These are phyloP conservation scores for Apostichopus leukothele DNA, from an alignment of 53 echinoderm and acorn worm species.

Conservation along the genomic window DNA sequence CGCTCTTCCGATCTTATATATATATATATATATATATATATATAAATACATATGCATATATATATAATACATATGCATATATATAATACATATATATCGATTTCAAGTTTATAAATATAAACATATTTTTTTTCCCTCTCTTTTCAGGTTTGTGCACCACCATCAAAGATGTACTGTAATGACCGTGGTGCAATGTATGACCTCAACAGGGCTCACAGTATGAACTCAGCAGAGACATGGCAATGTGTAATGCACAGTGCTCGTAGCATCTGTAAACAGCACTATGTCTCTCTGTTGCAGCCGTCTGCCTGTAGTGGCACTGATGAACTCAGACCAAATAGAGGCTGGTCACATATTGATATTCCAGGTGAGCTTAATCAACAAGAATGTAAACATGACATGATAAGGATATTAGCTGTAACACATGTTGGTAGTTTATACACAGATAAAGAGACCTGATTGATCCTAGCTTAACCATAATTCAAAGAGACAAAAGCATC, in stretches of 20 bases:
- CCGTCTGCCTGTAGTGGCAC: conserved; percentile 61
- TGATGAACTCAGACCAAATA: conserved; percentile 61
- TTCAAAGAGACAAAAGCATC: too few relatives aligned
- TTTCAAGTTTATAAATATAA: too few relatives aligned
- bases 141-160: conserved; percentile 52
- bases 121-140: not conserved
- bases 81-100: too few relatives aligned
- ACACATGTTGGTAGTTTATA: too few relatives aligned
- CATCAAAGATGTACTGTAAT: conserved; percentile 68
- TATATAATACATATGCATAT: too few relatives aligned
- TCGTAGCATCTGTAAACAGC: conserved; percentile 53
- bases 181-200: conserved; percentile 78
- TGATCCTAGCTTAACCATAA: too few relatives aligned
- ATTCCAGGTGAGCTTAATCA: conserved; percentile 72
- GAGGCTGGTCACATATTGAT: conserved; percentile 93
- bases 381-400: not conserved
- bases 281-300: conserved; percentile 31
- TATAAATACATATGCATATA: too few relatives aligned
- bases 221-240: conserved; percentile 66
- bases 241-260: conserved; percentile 66
- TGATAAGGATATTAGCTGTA: too few relatives aligned
- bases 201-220: conserved; percentile 50
- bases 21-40: too few relatives aligned
- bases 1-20: too few relatives aligned
- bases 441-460: too few relatives aligned